Conservation (phyloP, 2,888 invertebrate species). For the Sinhomidia bicolor region DNA sequence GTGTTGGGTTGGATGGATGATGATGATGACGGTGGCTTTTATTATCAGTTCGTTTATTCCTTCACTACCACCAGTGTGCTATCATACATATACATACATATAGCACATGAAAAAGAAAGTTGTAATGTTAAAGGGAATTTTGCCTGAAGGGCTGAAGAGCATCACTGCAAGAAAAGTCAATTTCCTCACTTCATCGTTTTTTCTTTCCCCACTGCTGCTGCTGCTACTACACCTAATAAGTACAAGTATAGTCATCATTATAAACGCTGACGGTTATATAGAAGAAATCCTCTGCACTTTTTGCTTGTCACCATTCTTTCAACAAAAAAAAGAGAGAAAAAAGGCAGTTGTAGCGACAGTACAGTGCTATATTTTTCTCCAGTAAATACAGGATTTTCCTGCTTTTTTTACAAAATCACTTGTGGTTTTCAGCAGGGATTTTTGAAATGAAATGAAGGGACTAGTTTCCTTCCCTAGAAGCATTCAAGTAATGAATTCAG, state of each 20-base stretch:
- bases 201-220: background rate
- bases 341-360: background rate
- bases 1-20: background rate
- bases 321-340: background rate
- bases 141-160: conserved; percentile 66
- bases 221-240: background rate
- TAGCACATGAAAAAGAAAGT: conserved; percentile 17
- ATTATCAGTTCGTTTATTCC: conserved; percentile 34
- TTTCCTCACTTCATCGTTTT: conserved; percentile 73
- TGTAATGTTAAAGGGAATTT: conserved; percentile 38
- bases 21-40: background rate
- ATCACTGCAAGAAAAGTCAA: conserved; percentile 65
- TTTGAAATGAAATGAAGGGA: conserved; percentile 59
- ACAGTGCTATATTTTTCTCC: background rate
- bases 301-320: background rate
- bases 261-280: no score
- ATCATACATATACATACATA: conserved; percentile 1
- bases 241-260: no score
- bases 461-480: conserved; percentile 35
- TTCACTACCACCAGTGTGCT: background rate
- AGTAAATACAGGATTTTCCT: background rate
- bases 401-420: background rate
- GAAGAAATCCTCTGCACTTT: conserved; percentile 3
- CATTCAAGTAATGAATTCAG: conserved; percentile 49
- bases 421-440: conserved; percentile 51